These are phyloP conservation scores for Hypsopygia costalis DNA, from an alignment of 2,888 invertebrate species.

Conservation along the genomic window DNA sequence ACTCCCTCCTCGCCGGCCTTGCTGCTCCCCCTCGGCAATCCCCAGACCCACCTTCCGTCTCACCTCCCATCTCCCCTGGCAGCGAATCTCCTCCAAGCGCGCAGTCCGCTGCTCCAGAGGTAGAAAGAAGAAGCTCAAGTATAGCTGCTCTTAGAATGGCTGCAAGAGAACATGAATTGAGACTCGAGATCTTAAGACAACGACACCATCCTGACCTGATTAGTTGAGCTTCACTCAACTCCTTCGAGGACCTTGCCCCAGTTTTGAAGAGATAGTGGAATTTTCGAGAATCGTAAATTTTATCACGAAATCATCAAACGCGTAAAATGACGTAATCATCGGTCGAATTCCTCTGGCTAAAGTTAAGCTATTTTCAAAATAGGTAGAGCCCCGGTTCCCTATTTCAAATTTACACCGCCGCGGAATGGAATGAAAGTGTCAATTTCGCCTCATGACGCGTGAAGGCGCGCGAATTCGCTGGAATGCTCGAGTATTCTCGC, in stretches of 20 bases:
- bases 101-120: constrained; percentile 80
- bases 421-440: no score
- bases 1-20: constrained; percentile 64
- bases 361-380: no score
- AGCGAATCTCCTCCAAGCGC: constrained; percentile 72
- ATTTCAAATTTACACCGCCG: no score
- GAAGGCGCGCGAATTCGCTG: no score
- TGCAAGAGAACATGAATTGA: constrained; percentile 93
- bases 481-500: no score
- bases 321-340: no score
- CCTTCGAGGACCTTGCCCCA: constrained; percentile 3
- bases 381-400: no score
- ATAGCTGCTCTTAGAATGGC: constrained; percentile 93
- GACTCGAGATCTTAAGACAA: constrained; percentile 90
- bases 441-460: no score
- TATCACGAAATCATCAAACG: no score
- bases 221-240: constrained; percentile 81
- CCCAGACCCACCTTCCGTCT: constrained; percentile 68
- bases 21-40: constrained; percentile 72
- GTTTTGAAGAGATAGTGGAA: constrained; percentile 2
- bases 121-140: constrained; percentile 91
- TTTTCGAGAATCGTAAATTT: neutral
- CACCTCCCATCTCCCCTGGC: constrained; percentile 77
- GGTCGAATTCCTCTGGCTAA: no score
- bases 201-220: constrained; percentile 87